phyloP scores from a whole-genome alignment of 2,888 invertebrate species.

The Operophtera brumata region DNA sequence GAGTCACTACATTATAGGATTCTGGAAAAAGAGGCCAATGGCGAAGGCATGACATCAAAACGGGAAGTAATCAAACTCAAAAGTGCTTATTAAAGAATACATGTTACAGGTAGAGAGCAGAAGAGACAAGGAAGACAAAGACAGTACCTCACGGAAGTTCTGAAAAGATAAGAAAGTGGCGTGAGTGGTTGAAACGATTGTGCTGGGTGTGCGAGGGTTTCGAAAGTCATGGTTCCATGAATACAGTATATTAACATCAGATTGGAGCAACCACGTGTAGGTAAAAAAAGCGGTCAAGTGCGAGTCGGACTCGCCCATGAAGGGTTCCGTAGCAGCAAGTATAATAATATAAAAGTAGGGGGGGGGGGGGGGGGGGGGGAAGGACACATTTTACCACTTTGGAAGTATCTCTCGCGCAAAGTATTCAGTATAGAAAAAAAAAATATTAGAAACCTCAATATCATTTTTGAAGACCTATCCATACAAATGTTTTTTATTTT shows the following conservation, averaged over 20 bases:
- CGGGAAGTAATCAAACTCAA: conserved; percentile 39
- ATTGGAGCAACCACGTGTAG: background rate
- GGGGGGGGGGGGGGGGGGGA: too few relatives aligned
- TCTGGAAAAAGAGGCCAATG: conserved; percentile 40
- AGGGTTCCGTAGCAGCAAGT: too few relatives aligned
- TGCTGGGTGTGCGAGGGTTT: conserved; percentile 57
- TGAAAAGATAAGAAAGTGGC: conserved; percentile 81
- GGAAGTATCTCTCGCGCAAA: too few relatives aligned
- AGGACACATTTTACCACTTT: too few relatives aligned
- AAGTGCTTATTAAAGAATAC: conserved; percentile 60
- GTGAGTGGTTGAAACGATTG: conserved; percentile 63
- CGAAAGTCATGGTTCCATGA: background rate
- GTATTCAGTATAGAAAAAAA: too few relatives aligned
- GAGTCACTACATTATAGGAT: conserved; percentile 37
- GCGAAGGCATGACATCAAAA: conserved; percentile 41
- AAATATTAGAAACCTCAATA: too few relatives aligned
- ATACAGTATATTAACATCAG: conserved; percentile 27
- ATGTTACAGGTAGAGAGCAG: conserved; percentile 59
- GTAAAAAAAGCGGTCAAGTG: too few relatives aligned
- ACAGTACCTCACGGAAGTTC: conserved; percentile 82
- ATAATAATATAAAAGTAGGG: too few relatives aligned
- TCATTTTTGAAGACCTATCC: too few relatives aligned
- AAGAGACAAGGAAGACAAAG: conserved; percentile 64
- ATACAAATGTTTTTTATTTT: too few relatives aligned
- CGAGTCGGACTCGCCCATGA: too few relatives aligned